Base-by-base conservation (phyloP, 2,113 vertebrate genomes). In the Mesembrinibis cayennensis region DNA sequence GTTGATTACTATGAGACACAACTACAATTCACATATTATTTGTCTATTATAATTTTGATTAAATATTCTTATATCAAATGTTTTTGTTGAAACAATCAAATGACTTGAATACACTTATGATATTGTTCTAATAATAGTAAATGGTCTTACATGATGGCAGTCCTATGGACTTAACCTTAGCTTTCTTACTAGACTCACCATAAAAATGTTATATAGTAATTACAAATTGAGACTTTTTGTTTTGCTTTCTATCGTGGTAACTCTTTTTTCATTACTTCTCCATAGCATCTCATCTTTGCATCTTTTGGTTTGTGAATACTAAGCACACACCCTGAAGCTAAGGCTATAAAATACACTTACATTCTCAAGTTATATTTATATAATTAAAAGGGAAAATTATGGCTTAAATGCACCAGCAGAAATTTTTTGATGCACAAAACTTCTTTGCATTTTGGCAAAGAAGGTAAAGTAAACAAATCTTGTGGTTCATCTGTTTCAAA, bases 81-180 rank as follows among this genome's bases (percentile, higher is more conserved):
- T 6, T 78, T 93, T 89, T 94, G 74, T 42, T 91, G 55, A 70
- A 94, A 89, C 10, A 82, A 63, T 92, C 53, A 95, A 88, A 82
- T 90, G 0, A 22, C 21, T 30, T 56, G 29, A 89, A 52, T 52
- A 22, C 19, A 66, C 32, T 63, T 72, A 74, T 7, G 23, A 93
- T 94, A 79, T 61, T 40, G 15, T 4, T 42, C 40, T 80, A 85
- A 82, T 63, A 65, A 42, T 23, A 67, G 13, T 21, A 73, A 78
- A 59, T 63, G 14, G 5, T 83, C 74, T 95, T 76, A 71, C 36
- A 42, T 36, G 21, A 87, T 27, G 32, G 10, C 73, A 86, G 78
- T 92, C 17, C 65, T 71, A 13, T n/a, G 30, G 52, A 66, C 38
- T 89, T 71, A 38, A 52, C 29, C 18, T 44, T 29, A 52, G 13